Evolutionary conservation across 64 coral and sea anemone genomes (phyloP), one percentile per base, ranked within the genome.

Genomic region (Montipora cactus): DNA sequence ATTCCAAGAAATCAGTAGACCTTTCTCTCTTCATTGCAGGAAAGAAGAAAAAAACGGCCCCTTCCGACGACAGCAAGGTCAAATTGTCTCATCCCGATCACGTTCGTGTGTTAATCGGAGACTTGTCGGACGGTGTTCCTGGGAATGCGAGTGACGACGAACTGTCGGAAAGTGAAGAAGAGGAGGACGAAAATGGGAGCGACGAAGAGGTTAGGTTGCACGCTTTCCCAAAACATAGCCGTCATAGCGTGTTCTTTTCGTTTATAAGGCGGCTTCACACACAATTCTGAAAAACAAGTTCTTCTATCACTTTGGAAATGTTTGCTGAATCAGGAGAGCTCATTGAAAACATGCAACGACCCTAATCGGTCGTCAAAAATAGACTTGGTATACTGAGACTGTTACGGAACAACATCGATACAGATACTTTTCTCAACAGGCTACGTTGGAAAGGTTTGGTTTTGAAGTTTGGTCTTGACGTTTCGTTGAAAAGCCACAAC

Each of bases 11-110:
- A 37, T n/a, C n/a, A n/a, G n/a, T 37, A 37, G 37, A 37, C 5
- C 10, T 73, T 16, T 8, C 7, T 23, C 9, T 73, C n/a, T 14
- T 10, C 22, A 45, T 76, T 76, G 23, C 15, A 90, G 74, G 76
- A 1, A 67, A 79, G 50, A 90, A 90, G 88, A 76, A 25, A 50
- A 19, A 47, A 28, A 28, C 53, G 11, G 71, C 55, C 22, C 92
- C 92, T 14, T 79, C 76, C 1, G 92, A 37, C 23, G 92, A 88
- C 50, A 93, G 62, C 75, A 52, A 88, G 22, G 57, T 93, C 21
- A 87, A 44, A 88, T 53, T 93, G 8, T 67, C 23, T 15, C 78
- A 93, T 93, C 92, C 92, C n/a, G 84, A 93, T 8, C 78, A 88
- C 72, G 84, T 93, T 19, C 92, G 92, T 47, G 74, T 93, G n/a